Evolutionary conservation across 2,113 vertebrate genomes (phyloP).

Genomic region (Harpagus bidentatus): DNA sequence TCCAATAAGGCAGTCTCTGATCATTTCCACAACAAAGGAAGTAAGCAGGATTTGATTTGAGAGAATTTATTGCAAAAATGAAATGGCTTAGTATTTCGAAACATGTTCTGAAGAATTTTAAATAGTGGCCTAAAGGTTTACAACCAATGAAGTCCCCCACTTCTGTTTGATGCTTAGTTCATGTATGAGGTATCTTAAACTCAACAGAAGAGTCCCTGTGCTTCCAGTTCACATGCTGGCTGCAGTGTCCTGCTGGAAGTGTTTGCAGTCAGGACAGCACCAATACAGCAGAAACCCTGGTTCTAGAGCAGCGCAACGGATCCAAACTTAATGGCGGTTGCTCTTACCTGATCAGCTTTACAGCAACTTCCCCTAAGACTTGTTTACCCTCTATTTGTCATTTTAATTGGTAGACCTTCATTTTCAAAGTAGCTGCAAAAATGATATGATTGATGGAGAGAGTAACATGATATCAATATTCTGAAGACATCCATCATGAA

Average conservation of each 20-base stretch:
- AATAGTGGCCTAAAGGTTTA: background rate
- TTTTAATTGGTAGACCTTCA: background rate
- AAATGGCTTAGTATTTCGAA: background rate
- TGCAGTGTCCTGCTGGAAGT: background rate
- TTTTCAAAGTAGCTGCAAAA: background rate
- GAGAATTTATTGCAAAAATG: background rate
- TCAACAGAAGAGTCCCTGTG: rapidly evolving
- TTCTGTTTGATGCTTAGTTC: background rate
- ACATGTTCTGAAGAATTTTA: background rate
- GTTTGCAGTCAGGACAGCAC: rapidly evolving
- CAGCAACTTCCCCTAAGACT: background rate
- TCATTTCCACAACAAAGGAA: background rate
- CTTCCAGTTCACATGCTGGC: background rate
- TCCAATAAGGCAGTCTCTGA: background rate
- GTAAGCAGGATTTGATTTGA: background rate
- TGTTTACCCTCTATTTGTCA: background rate
- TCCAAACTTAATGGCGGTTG: rapidly evolving
- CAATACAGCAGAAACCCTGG: background rate
- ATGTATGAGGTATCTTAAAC: background rate
- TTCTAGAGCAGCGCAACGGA: background rate
- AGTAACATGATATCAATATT: slow-evolving; percentile 18
- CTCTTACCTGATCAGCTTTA: background rate
- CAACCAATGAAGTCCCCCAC: background rate
- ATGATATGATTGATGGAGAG: background rate
- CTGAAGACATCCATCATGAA: background rate